Evolutionary conservation across 2,797 vertebrate genomes (phyloP).

Genomic region (Epinephelus coioides): DNA sequence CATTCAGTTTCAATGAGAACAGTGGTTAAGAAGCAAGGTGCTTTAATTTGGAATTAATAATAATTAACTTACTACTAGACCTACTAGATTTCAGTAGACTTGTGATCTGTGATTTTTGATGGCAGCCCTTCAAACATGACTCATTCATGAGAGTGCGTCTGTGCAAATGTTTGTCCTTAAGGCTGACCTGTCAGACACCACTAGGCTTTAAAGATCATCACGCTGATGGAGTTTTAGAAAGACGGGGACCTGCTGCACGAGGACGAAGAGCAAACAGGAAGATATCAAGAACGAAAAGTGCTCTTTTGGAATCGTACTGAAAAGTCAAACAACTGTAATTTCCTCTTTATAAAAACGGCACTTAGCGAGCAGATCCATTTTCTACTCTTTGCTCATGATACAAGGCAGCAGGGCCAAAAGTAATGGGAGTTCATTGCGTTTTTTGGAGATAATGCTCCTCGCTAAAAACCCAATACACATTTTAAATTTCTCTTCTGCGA

Average conservation of each 20-base stretch:
- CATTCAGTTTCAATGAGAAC: not conserved
- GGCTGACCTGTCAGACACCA: conserved; percentile 24
- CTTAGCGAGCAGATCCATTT: conserved; percentile 73
- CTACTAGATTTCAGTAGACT: not conserved
- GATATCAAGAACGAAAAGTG: conserved; percentile 8
- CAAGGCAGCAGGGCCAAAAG: conserved; percentile 67
- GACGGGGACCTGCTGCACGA: not conserved
- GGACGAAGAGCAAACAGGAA: conserved; percentile 26
- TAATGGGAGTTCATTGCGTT: conserved; percentile 77
- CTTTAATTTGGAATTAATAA: conserved; percentile 20
- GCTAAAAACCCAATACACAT: conserved; percentile 78
- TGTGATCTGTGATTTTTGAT: not conserved
- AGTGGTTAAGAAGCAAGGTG: not conserved
- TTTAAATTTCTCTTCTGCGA: conserved; percentile 77
- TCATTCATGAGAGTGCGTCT: conserved; percentile 29
- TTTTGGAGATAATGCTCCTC: conserved; percentile 79
- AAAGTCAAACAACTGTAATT: conserved; percentile 72
- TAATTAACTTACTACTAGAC: not conserved
- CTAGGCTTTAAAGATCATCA: conserved; percentile 4
- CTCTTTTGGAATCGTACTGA: conserved; percentile 53
- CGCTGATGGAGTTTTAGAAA: not conserved
- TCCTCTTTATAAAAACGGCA: conserved; percentile 69
- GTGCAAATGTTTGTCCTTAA: conserved; percentile 35
- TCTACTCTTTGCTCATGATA: conserved; percentile 67
- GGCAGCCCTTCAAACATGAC: conserved; percentile 11